phyloP scores from a whole-genome alignment of 2,888 invertebrate species.

The Ochlodes sylvanus region DNA sequence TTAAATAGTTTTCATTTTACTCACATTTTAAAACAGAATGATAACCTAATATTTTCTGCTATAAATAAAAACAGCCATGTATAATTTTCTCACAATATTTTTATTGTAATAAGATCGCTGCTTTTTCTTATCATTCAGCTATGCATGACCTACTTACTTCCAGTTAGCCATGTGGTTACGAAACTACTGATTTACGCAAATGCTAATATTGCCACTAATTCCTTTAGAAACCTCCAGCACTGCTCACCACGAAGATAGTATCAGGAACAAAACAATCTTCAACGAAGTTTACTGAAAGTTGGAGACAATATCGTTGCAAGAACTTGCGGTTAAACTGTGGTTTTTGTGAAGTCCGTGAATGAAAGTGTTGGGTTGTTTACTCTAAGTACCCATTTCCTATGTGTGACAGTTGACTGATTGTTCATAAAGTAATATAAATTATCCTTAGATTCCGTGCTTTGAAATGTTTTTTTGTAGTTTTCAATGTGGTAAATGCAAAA shows the following conservation, averaged over 20 bases:
- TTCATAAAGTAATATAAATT: too few relatives aligned
- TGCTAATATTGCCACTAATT: slow-evolving; percentile 4
- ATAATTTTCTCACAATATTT: too few relatives aligned
- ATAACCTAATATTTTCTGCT: too few relatives aligned
- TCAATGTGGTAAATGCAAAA: too few relatives aligned
- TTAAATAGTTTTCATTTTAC: too few relatives aligned
- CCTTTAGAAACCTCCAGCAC: background rate
- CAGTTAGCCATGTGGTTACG: background rate
- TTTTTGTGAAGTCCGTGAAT: slow-evolving; percentile 17
- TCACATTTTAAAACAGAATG: too few relatives aligned
- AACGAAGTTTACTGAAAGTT: slow-evolving; percentile 17
- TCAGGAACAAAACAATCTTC: slow-evolving; percentile 11
- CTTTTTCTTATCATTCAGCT: background rate
- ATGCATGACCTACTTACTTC: background rate
- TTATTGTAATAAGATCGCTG: too few relatives aligned
- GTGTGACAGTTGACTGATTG: background rate
- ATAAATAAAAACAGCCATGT: too few relatives aligned
- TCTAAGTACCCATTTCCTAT: slow-evolving; percentile 14
- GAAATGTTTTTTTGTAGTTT: too few relatives aligned
- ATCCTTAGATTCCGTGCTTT: too few relatives aligned
- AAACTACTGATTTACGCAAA: background rate
- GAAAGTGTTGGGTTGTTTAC: slow-evolving; percentile 21
- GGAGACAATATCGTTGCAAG: slow-evolving; percentile 6
- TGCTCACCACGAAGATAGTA: slow-evolving; percentile 4
- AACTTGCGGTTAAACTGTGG: slow-evolving; percentile 20